Evolutionary conservation across 2,797 vertebrate species (phyloP).

Genomic region (Poeciliopsis paucimaculata): DNA sequence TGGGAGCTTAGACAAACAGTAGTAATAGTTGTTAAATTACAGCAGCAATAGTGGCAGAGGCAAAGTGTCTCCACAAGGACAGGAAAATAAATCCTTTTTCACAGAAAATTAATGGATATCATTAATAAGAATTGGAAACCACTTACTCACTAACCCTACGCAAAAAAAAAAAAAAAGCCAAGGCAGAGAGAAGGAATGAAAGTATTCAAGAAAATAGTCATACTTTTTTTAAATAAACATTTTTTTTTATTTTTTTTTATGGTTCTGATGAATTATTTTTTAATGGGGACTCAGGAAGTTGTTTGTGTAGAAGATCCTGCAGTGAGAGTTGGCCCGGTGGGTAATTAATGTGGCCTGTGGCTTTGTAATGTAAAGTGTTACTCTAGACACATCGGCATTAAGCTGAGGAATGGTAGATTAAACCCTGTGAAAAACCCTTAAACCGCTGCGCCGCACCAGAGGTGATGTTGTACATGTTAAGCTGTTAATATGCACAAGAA

Average conservation of each 20-base stretch:
- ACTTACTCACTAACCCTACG: conserved; percentile 48
- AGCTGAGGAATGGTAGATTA: conserved; percentile 42
- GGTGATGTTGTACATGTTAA: conserved; percentile 5
- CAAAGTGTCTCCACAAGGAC: conserved; percentile 57
- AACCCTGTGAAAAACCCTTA: conserved; percentile 23
- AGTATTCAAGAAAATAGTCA: conserved; percentile 11
- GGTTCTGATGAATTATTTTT: conserved; percentile 65
- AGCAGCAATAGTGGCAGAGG: conserved; percentile 50
- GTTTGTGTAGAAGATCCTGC: conserved; percentile 54
- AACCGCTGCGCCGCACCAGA: background rate
- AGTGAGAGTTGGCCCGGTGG: conserved; percentile 32
- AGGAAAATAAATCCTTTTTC: conserved; percentile 61
- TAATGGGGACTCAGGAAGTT: conserved; percentile 64
- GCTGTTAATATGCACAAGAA: conserved; percentile 2
- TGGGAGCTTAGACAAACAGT: conserved; percentile 71
- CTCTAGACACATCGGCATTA: conserved; percentile 30
- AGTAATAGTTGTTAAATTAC: conserved; percentile 74
- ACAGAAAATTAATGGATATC: conserved; percentile 71
- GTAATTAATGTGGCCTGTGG: conserved; percentile 64
- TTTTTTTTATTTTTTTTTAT: conserved; percentile 36
- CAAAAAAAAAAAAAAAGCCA: conserved; percentile 28
- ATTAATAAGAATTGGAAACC: conserved; percentile 66
- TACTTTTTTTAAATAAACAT: conserved; percentile 42
- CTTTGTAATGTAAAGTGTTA: conserved; percentile 40
- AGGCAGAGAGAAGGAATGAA: conserved; percentile 22